A percentile compares a stretch with the other conserved stretches of the same genome.
These are phyloP conservation scores for Cheirogaleus medius DNA, from an alignment of 2,113 vertebrate species.

Conservation along the genomic window DNA sequence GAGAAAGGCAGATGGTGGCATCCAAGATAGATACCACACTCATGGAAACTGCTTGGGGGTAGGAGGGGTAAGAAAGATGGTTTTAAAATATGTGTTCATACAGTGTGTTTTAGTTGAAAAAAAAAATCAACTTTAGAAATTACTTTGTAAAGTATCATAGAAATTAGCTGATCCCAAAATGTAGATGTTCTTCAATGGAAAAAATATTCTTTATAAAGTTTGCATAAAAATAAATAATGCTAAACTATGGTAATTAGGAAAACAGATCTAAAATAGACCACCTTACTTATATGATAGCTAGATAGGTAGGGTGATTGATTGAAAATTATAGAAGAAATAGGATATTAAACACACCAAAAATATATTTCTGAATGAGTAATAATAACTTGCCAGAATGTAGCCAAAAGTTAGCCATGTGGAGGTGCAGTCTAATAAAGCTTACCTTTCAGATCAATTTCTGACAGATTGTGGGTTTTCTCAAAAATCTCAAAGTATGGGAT, in stretches of 20 bases:
- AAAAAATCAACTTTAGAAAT: constrained; percentile 2
- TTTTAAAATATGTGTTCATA: background rate
- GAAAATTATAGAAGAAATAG: background rate
- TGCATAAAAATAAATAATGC: background rate
- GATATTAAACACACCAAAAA: background rate
- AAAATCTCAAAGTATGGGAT: background rate
- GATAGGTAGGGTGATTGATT: background rate
- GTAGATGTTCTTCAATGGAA: background rate
- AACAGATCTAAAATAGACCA: background rate
- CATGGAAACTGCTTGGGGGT: constrained; percentile 15
- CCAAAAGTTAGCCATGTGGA: background rate
- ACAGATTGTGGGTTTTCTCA: background rate
- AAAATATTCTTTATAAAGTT: background rate
- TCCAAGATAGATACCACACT: background rate
- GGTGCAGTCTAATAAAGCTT: background rate
- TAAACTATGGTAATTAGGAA: background rate
- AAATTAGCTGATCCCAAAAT: background rate
- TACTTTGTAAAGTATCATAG: background rate
- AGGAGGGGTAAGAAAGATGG: background rate
- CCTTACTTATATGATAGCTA: background rate
- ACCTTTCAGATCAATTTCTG: background rate
- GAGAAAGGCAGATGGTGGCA: constrained; percentile 11
- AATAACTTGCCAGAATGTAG: background rate
- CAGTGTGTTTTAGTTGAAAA: background rate
- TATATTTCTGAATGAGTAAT: background rate